Evolutionary conservation across 2,888 invertebrate genomes (phyloP).

Genomic region (Parasteatoda lunata): DNA sequence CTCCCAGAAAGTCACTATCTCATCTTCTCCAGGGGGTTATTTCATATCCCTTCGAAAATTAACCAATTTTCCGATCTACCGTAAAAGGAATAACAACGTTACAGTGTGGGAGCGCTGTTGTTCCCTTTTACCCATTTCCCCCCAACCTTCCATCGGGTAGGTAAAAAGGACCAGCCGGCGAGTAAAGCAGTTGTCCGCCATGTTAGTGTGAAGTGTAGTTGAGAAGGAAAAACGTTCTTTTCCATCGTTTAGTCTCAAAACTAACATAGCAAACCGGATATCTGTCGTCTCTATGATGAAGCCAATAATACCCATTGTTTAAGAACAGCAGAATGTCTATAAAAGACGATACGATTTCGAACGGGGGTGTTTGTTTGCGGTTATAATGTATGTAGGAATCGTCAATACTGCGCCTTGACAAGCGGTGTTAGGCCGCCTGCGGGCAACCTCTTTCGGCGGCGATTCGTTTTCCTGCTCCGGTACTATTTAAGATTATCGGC

Average conservation of each 20-base stretch:
- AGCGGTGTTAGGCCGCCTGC: conserved; percentile 50
- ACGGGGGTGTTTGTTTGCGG: conserved; percentile 17
- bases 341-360: background rate
- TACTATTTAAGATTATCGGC: conserved; percentile 7
- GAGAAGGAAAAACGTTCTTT: background rate
- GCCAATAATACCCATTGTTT: conserved; percentile 35
- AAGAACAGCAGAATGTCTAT: conserved; percentile 21
- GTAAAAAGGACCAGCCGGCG: conserved; percentile 25
- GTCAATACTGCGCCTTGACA: conserved; percentile 48
- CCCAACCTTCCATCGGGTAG: conserved; percentile 24
- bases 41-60: background rate
- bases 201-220: conserved; percentile 26
- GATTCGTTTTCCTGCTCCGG: conserved; percentile 18
- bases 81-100: background rate
- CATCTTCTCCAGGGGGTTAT: too few species aligned
- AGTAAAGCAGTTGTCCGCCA: conserved; percentile 55
- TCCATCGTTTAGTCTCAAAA: conserved; percentile 7
- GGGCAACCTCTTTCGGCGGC: conserved; percentile 50
- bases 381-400: conserved; percentile 21
- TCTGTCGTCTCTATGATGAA: background rate
- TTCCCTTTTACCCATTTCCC: conserved; percentile 24
- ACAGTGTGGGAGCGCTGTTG: conserved; percentile 45
- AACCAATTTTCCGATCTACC: background rate
- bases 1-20: too few species aligned
- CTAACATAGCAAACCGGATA: conserved; percentile 28